Base-by-base conservation (phyloP, 2,888 invertebrate species). In the Aphodius granarius region DNA sequence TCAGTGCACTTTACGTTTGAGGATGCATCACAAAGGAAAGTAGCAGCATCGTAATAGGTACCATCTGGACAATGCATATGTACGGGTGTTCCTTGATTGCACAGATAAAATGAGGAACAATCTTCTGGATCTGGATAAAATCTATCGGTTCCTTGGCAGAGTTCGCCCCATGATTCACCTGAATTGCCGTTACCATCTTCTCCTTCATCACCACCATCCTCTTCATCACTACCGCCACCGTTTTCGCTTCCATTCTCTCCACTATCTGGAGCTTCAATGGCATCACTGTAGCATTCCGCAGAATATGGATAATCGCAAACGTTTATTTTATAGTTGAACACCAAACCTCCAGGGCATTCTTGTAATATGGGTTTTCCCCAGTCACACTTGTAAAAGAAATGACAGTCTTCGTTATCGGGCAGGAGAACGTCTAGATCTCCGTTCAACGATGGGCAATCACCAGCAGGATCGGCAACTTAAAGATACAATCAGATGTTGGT, bases 281-380 rank as follows among this genome's bases (percentile, higher is more conserved):
- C 21, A 23, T 68, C 18, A 63, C 63, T 63, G 19, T 75, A 18
- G 66, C 78, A 78, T 13, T 73, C 73, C 9, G 76, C 72, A 13
- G 23, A 68, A 20, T 63, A 65, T n/a, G 75, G 73, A 72, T 74
- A 76, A 63, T 78, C 76, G 20, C 78, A 78, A 43, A 73, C 21
- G 17, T 74, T 71, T 70, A 66, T 72, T n/a, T 22, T 16, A 13
- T 72, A 66, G 62, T 76, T 76, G 71, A 76, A 78, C 22, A 75
- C 68, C 15, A 78, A 73, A 17, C 65, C 75, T 22, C 65, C 75
- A 5, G 76, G 77, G 71, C 73, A 73, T 22, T 18, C 72, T 62
- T 66, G 23, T 3, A 17, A 13, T 6, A 64, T 19, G 6, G 75
- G 43, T 65, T 18, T 20, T 6, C 75, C 75, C 72, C 72, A 72